Conservation (phyloP, 2,797 vertebrate species). For the Glyptemys insculpta region DNA sequence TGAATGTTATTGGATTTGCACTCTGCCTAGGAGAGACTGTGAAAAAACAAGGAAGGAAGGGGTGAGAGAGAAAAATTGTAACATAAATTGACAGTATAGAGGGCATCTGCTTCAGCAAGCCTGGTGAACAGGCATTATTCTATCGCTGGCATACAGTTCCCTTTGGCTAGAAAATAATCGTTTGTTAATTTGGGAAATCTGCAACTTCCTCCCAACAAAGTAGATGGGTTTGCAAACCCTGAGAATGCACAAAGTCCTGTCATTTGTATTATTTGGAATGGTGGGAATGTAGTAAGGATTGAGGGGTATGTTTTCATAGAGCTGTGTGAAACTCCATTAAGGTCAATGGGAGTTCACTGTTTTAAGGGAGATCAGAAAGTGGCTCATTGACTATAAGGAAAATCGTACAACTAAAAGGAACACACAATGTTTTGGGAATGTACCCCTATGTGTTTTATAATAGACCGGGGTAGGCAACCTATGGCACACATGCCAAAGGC, state of each 20-base stretch:
- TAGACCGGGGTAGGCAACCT: background rate
- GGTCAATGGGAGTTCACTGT: background rate
- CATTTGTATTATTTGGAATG: background rate
- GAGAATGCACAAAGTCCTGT: background rate
- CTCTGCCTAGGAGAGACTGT: background rate
- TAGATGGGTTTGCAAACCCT: slow-evolving; percentile 17
- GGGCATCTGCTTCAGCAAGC: background rate
- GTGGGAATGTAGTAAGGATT: background rate
- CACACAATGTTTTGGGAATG: background rate
- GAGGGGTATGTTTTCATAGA: slow-evolving; percentile 21
- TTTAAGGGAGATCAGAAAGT: slow-evolving; percentile 27
- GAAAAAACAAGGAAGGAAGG: background rate
- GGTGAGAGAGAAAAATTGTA: background rate
- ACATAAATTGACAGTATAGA: background rate
- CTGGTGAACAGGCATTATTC: background rate
- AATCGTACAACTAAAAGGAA: background rate
- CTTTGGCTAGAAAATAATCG: background rate
- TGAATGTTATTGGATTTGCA: background rate
- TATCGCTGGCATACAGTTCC: background rate
- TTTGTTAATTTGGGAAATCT: background rate
- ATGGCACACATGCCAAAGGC: no score
- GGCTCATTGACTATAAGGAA: background rate
- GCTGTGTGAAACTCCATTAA: background rate
- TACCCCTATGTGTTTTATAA: slow-evolving; percentile 1
- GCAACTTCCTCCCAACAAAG: fast-evolving